phyloP scores from a whole-genome alignment of 2,113 vertebrate species.

The Tor tambroides region DNA sequence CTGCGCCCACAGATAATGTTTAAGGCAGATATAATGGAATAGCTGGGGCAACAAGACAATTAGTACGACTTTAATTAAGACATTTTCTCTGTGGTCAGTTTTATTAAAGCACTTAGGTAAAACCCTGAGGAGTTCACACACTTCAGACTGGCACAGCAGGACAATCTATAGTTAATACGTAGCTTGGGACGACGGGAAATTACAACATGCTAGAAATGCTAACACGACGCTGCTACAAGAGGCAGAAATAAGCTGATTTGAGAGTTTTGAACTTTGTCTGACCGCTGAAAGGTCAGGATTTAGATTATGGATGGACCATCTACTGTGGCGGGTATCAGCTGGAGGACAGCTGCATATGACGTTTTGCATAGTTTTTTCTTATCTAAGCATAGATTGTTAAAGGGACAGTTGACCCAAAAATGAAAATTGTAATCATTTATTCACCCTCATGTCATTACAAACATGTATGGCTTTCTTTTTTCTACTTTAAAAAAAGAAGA shows the following conservation, averaged over 20 bases:
- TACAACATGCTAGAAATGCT: background rate
- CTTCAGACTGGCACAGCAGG: background rate
- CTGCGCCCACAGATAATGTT: background rate
- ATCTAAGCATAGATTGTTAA: background rate
- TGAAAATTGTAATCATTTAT: background rate
- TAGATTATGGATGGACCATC: background rate
- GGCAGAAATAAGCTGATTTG: background rate
- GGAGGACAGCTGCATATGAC: background rate
- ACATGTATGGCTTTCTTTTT: background rate
- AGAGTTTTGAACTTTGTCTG: background rate
- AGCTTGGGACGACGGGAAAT: background rate
- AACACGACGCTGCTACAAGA: background rate
- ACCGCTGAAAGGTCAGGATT: background rate
- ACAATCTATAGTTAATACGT: conserved; percentile 40
- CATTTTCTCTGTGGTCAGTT: conserved; percentile 54
- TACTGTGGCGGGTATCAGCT: background rate
- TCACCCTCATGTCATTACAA: background rate
- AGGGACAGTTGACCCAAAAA: background rate
- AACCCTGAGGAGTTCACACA: conserved; percentile 25
- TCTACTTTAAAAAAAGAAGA: too few species aligned
- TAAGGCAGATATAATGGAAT: conserved; percentile 45
- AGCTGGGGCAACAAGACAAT: conserved; percentile 57
- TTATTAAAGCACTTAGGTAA: conserved; percentile 57
- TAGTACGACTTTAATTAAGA: conserved; percentile 60
- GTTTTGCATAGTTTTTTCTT: background rate